These are phyloP conservation scores for Eueides isabella DNA, from an alignment of 1,140 invertebrate genomes.

Conservation along the genomic window DNA sequence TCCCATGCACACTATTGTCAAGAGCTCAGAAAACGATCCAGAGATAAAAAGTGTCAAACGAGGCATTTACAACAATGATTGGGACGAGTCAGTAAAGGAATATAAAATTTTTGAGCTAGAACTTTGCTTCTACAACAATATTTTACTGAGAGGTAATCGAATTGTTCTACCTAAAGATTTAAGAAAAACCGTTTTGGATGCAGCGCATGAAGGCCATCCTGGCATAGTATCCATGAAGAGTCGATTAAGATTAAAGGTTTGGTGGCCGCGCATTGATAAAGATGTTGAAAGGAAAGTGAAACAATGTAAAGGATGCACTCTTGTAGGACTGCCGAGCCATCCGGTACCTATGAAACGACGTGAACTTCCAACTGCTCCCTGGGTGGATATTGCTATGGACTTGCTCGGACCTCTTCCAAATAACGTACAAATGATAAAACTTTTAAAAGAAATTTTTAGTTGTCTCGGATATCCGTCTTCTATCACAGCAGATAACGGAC, in stretches of 20 bases:
- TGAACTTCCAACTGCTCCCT: constrained; percentile 32
- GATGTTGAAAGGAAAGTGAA: constrained; percentile 70
- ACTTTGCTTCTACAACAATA: constrained; percentile 39
- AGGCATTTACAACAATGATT: too few species aligned
- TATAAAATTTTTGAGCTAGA: constrained; percentile 44
- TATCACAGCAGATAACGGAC: constrained; percentile 40
- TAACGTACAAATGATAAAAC: constrained; percentile 22
- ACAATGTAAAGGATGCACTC: constrained; percentile 72
- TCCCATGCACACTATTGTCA: constrained; percentile 27
- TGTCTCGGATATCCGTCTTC: constrained; percentile 30
- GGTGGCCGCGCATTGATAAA: constrained; percentile 73
- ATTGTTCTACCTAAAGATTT: constrained; percentile 50
- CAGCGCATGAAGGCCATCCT: constrained; percentile 78
- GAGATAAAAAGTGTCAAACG: constrained; percentile 42
- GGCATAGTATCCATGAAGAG: constrained; percentile 80
- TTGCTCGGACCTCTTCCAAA: constrained; percentile 37
- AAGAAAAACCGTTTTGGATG: constrained; percentile 41
- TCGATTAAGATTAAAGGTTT: constrained; percentile 42
- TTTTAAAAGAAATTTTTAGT: constrained; percentile 37
- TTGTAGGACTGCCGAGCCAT: constrained; percentile 32
- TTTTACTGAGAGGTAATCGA: constrained; percentile 40
- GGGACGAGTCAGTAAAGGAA: constrained; percentile 33
- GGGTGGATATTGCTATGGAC: constrained; percentile 43
- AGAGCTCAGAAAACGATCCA: constrained; percentile 22
- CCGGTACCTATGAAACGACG: constrained; percentile 39